Evolutionary conservation across 2,797 vertebrate species (phyloP).

Genomic region (Molossus molossus): DNA sequence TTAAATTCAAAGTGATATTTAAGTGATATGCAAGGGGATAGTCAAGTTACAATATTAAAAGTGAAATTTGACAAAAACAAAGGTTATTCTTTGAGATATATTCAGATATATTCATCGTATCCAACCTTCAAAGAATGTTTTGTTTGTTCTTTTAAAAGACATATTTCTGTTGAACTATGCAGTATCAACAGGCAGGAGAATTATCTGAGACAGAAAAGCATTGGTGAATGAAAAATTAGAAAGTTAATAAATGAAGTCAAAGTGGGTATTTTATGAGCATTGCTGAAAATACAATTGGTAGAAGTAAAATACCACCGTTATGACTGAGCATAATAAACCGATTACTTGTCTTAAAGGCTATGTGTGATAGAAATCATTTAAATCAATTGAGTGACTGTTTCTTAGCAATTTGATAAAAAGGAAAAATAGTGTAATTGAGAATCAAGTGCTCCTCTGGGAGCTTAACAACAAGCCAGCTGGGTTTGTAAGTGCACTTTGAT

Average conservation of each 20-base stretch:
- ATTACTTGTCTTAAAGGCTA: slow-evolving; percentile 83
- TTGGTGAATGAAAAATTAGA: slow-evolving; percentile 79
- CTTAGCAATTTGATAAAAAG: slow-evolving; percentile 90
- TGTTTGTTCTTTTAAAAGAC: slow-evolving; percentile 77
- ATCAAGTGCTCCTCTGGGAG: slow-evolving; percentile 89
- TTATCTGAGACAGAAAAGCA: slow-evolving; percentile 82
- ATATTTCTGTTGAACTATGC: slow-evolving; percentile 62
- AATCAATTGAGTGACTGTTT: slow-evolving; percentile 90
- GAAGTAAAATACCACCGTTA: slow-evolving; percentile 81
- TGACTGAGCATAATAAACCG: slow-evolving; percentile 85
- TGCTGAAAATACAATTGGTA: slow-evolving; percentile 83
- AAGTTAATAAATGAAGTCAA: slow-evolving; percentile 88
- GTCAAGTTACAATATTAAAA: neutral
- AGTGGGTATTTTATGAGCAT: slow-evolving; percentile 85
- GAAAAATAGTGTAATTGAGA: slow-evolving; percentile 90
- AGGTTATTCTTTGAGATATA: slow-evolving; percentile 11
- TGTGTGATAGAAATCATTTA: slow-evolving; percentile 88
- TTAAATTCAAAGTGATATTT: slow-evolving; percentile 37
- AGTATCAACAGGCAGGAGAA: slow-evolving; percentile 76
- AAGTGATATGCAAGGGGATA: neutral
- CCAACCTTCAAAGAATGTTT: slow-evolving; percentile 41
- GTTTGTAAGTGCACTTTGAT: slow-evolving; percentile 89
- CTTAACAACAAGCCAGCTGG: slow-evolving; percentile 87
- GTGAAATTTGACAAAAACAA: slow-evolving; percentile 67
- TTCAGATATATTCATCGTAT: slow-evolving; percentile 70